phyloP scores from a whole-genome alignment of 2,888 invertebrate genomes.

The Caenorhabditis plicata region DNA sequence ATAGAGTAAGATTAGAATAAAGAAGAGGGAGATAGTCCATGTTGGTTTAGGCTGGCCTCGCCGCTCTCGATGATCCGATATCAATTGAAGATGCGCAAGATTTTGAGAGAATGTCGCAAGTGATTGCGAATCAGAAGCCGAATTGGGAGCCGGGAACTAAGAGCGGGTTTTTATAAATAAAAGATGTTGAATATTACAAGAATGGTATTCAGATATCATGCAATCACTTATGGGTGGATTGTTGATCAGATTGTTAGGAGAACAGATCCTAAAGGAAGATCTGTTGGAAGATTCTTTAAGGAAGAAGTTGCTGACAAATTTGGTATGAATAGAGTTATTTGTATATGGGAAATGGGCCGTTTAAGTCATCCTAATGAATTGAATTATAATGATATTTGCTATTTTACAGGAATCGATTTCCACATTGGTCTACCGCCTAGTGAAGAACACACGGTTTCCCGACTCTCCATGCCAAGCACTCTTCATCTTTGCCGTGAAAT shows the following conservation, averaged over 20 bases:
- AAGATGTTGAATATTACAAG: no score
- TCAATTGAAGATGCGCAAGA: conserved; percentile 63
- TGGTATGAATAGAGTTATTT: conserved; percentile 30
- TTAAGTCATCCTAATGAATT: not conserved
- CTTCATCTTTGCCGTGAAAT: conserved; percentile 57
- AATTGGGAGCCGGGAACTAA: conserved; percentile 62
- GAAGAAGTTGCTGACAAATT: conserved; percentile 61
- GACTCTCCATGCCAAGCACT: conserved; percentile 54
- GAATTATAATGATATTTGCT: not conserved
- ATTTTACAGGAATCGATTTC: conserved; percentile 63
- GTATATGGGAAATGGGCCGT: not conserved
- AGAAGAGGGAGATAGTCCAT: not conserved
- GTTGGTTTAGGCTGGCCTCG: conserved; percentile 65
- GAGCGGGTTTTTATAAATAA: no score
- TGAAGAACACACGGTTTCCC: conserved; percentile 61
- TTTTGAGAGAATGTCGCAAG: conserved; percentile 63
- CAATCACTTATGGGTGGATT: conserved; percentile 67
- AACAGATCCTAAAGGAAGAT: conserved; percentile 65
- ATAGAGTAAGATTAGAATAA: conserved; percentile 27
- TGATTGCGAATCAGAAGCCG: conserved; percentile 65
- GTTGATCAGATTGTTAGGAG: conserved; percentile 66
- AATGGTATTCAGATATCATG: conserved; percentile 67
- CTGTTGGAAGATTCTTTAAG: conserved; percentile 65
- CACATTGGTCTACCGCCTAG: conserved; percentile 63
- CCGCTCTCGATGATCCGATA: conserved; percentile 65